Conservation (phyloP, 2,888 invertebrate species). For the Mantis religiosa region DNA sequence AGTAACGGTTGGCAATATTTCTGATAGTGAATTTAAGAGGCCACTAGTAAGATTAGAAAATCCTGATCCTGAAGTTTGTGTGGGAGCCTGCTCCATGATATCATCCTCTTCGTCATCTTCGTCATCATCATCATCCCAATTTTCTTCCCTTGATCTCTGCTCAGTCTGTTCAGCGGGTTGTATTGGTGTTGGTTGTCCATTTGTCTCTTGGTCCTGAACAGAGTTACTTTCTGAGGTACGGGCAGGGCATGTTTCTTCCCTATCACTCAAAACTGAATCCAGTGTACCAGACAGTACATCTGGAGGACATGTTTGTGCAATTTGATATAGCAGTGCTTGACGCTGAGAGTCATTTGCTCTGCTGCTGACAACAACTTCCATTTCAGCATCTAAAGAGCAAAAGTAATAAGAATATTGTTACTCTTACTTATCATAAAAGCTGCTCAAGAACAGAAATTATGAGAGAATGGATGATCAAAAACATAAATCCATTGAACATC, state of each 20-base stretch:
- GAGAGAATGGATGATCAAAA: not conserved
- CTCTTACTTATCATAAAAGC: not conserved
- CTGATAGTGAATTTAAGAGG: constrained; percentile 11
- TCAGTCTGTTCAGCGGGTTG: not conserved
- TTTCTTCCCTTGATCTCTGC: not conserved
- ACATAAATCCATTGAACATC: not conserved
- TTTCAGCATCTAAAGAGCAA: not conserved
- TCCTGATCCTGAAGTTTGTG: not conserved
- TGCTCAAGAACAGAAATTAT: not conserved
- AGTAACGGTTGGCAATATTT: constrained; percentile 16
- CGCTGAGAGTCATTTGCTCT: not conserved
- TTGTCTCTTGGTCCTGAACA: not conserved
- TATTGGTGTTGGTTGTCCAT: not conserved
- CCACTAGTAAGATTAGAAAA: constrained; percentile 14
- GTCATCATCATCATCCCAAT: not conserved
- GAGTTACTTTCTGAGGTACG: not conserved
- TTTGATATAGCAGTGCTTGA: not conserved
- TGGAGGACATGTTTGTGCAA: not conserved
- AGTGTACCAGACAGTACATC: not conserved
- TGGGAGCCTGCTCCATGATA: not conserved
- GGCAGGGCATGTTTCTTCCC: not conserved
- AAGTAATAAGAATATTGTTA: not conserved
- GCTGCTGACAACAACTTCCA: not conserved
- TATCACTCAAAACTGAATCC: not conserved
- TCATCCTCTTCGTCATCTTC: too few relatives aligned